Percentiles rank a stretch among this genome's conserved stretches.
phyloP scores from a whole-genome alignment of 2,888 invertebrate species.

The Seira musarum region DNA sequence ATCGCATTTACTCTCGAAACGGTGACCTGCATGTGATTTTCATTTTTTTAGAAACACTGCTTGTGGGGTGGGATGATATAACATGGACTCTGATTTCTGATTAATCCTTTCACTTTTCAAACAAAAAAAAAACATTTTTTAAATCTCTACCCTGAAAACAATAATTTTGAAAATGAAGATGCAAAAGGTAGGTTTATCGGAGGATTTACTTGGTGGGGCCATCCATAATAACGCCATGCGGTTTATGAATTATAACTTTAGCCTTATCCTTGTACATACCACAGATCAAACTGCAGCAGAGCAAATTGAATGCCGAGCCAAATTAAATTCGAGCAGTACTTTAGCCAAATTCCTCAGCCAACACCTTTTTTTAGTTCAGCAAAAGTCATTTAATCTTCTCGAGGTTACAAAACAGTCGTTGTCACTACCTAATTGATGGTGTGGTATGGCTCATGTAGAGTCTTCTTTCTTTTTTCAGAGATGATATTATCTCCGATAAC shows the following conservation, averaged over 20 bases:
- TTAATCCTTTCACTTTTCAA: constrained; percentile 3
- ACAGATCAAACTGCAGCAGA: too few species aligned
- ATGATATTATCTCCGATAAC: background rate
- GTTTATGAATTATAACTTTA: background rate
- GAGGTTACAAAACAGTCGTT: background rate
- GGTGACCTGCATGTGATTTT: constrained; percentile 4
- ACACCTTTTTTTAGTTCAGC: background rate
- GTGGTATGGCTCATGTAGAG: too few species aligned
- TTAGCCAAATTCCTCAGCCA: background rate
- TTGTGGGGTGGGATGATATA: too few species aligned
- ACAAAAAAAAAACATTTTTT: background rate
- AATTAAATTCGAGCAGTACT: background rate
- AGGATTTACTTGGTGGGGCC: background rate
- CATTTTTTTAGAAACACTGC: too few species aligned
- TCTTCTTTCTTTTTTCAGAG: background rate
- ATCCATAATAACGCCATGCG: background rate
- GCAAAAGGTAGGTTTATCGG: background rate
- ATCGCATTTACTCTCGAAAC: too few species aligned
- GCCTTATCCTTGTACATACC: constrained; percentile 11
- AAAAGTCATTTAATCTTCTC: constrained; percentile 1
- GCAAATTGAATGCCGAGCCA: background rate
- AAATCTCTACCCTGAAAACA: too few species aligned
- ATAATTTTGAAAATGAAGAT: background rate
- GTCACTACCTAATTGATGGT: too few species aligned
- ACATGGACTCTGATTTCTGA: background rate